Percentiles rank a stretch among this genome's conserved stretches.
Evolutionary conservation across 2,113 vertebrate species (phyloP).

Genomic region (Micronisus gabar): DNA sequence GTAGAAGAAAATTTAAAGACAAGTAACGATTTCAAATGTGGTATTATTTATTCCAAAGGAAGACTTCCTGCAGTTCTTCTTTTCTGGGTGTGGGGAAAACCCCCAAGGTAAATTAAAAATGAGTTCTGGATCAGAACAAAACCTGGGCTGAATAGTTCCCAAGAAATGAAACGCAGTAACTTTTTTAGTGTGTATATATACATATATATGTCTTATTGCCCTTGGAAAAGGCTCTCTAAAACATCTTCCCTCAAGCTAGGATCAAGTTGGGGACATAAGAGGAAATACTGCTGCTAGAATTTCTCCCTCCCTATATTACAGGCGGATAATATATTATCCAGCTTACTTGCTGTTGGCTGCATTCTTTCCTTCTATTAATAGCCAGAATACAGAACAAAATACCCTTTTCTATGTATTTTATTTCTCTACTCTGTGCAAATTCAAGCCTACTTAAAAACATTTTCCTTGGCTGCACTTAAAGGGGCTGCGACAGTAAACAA

Average conservation of each 20-base stretch:
- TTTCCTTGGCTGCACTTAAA: not conserved
- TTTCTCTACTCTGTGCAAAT: not conserved
- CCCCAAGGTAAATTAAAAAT: not conserved
- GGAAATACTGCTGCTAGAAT: not conserved
- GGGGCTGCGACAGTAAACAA: not conserved
- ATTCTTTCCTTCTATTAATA: not conserved
- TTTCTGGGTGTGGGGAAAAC: accelerated
- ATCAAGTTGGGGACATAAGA: not conserved
- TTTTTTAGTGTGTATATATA: not conserved
- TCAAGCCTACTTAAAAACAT: not conserved
- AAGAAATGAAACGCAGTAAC: not conserved
- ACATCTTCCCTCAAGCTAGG: not conserved
- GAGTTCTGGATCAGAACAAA: not conserved
- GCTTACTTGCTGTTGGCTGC: not conserved
- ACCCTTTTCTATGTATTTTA: not conserved
- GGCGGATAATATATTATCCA: not conserved
- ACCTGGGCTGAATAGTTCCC: not conserved
- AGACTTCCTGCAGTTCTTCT: not conserved
- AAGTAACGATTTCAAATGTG: not conserved
- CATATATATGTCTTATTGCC: not conserved
- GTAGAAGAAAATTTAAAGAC: not conserved
- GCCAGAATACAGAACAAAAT: not conserved
- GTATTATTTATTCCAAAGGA: not conserved
- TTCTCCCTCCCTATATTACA: not conserved
- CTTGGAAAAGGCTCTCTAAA: not conserved